A percentile compares a stretch with the other conserved stretches of the same genome.
Conservation (phyloP, 1,140 invertebrate species). For the Drosophila sp. region DNA sequence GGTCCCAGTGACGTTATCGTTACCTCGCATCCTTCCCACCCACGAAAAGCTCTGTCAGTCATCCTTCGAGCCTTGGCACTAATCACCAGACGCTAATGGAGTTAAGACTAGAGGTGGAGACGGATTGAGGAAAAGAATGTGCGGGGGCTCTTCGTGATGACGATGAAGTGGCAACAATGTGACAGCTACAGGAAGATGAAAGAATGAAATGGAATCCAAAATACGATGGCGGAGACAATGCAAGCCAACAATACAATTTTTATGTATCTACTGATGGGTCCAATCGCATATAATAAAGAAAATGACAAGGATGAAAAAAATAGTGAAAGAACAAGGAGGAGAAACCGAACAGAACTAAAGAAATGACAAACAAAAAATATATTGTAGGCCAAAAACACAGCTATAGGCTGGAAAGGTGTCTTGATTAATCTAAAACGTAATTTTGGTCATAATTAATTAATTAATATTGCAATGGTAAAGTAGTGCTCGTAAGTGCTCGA, state of each 20-base stretch:
- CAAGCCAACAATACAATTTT: constrained; percentile 13
- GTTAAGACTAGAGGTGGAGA: neutral
- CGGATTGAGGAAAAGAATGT: constrained; percentile 25
- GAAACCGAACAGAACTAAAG: constrained; percentile 39
- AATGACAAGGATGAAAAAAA: constrained; percentile 69
- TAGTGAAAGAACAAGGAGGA: constrained; percentile 38
- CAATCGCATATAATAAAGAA: constrained; percentile 35
- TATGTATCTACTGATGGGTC: constrained; percentile 38
- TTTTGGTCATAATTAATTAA: too few species aligned
- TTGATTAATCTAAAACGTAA: too few species aligned
- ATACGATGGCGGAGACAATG: constrained; percentile 11
- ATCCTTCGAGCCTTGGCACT: constrained; percentile 35
- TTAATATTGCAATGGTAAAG: too few species aligned
- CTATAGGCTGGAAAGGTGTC: too few species aligned
- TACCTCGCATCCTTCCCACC: neutral
- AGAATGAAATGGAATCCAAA: constrained; percentile 37
- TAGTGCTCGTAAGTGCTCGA: too few species aligned
- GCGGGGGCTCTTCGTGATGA: constrained; percentile 47
- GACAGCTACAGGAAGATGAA: constrained; percentile 69
- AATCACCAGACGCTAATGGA: constrained; percentile 53
- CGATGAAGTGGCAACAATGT: constrained; percentile 72
- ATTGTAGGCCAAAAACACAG: neutral
- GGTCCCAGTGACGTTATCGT: constrained; percentile 60
- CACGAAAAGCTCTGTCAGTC: neutral
- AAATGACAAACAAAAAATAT: neutral